phyloP scores from a whole-genome alignment of 2,113 vertebrate genomes.

The Podarcis cretensis region DNA sequence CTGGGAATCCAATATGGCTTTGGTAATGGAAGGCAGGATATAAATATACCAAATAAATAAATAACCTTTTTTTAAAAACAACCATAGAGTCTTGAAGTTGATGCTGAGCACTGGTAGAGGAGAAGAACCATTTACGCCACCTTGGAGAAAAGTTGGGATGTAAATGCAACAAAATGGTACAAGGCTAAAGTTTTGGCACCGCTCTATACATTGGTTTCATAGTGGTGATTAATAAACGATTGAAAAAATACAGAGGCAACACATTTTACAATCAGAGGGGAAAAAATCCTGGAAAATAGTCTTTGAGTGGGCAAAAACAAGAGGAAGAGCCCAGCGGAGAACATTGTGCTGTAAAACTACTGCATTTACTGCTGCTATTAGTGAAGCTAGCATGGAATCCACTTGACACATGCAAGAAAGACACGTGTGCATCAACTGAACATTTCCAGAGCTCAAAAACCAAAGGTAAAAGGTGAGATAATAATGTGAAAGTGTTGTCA shows the following conservation, averaged over 20 bases:
- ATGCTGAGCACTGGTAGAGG: not conserved
- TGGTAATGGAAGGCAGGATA: too few species aligned
- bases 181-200: not conserved
- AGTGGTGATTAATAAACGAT: not conserved
- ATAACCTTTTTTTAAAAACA: not conserved
- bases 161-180: not conserved
- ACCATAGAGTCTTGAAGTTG: not conserved
- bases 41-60: too few species aligned
- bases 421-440: conserved; percentile 4
- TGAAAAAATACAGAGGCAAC: not conserved
- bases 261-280: not conserved
- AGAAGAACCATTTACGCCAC: too few species aligned
- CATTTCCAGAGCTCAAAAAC: conserved; percentile 27
- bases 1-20: too few species aligned
- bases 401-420: conserved; percentile 29
- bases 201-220: not conserved
- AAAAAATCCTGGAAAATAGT: not conserved
- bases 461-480: conserved; percentile 30
- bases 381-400: conserved; percentile 23
- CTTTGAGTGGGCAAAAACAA: not conserved
- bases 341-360: conserved; percentile 48
- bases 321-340: not conserved
- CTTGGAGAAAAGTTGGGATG: too few species aligned
- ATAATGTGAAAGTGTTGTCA: conserved; percentile 1
- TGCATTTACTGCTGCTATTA: conserved; percentile 29